Evolutionary conservation across 1,140 invertebrate genomes (phyloP), one percentile per base, ranked within the genome.

Genomic region (Pogonognathellus flavescens): DNA sequence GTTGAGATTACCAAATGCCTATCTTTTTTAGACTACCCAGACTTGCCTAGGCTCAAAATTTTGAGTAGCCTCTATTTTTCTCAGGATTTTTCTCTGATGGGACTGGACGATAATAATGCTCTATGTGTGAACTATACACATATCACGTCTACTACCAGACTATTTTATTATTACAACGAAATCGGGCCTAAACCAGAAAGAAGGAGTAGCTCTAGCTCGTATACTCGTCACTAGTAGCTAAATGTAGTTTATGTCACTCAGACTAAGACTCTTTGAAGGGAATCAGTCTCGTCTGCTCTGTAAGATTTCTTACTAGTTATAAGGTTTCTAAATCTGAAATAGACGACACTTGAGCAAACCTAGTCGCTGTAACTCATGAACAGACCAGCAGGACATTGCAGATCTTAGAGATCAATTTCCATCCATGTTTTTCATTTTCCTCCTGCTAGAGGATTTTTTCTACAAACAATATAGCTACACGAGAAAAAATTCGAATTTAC

Each of bases 191-290:
- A 10, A 76, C 70, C 9, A 50, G 18, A 76, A 50, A 76, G n/a
- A 9, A 9, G 70, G 31, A 41, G n/a, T n/a, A 41, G 6, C 31
- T 6, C 6, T 41, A 41, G 70, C 41, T 76, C n/a, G 49, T 13
- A 50, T 76, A 31, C 13, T n/a, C 31, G 16, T 49, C 25, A 76
- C 70, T 25, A n/a, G 16, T 25, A n/a, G 16, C 70, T 76, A 50
- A 50, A 76, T 16, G 25, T 76, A 76, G 25, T 76, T 76, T 76
- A 50, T 76, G 70, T 76, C 70, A 76, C 70, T 76, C 70, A 76
- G 70, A 41, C 66, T 49, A 8, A 31, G 70, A 49, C 25, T 76
- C 31, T 31, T 76, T 76, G 41, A 76, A 76, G 10, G 70, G 70
- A 50, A 49, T 76, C 31, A 76, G 70, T 49, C n/a, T 76, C 14